phyloP scores from a whole-genome alignment of 2,113 vertebrate genomes.

The Pluvialis apricaria region DNA sequence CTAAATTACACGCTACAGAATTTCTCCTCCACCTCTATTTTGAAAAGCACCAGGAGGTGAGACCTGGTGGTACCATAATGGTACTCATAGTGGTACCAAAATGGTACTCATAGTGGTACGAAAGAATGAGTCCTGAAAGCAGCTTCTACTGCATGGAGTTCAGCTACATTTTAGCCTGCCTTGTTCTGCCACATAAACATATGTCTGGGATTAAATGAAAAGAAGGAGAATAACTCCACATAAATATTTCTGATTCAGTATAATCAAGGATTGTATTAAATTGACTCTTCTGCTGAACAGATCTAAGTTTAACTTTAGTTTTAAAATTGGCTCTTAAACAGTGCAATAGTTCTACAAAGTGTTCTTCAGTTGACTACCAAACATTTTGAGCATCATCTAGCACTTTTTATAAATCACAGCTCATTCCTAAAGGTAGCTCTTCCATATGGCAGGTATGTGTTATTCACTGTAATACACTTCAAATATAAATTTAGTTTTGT shows the following conservation, averaged over 20 bases:
- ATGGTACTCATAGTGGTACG: neutral
- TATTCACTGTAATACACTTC: neutral
- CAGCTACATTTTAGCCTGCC: neutral
- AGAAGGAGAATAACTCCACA: neutral
- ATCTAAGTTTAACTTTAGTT: neutral
- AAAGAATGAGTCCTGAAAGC: neutral
- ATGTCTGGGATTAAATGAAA: neutral
- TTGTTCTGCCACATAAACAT: neutral
- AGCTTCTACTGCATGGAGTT: neutral
- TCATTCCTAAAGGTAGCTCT: neutral
- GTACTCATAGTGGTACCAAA: neutral
- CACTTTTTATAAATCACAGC: neutral
- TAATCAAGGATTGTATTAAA: neutral
- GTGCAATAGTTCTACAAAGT: neutral
- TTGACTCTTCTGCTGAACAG: neutral
- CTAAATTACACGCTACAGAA: neutral
- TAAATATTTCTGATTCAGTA: neutral
- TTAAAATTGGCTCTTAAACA: neutral
- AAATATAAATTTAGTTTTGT: neutral
- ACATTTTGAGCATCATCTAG: neutral
- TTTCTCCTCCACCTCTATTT: neutral
- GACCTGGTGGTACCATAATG: neutral
- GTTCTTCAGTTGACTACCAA: neutral
- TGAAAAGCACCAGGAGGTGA: neutral
- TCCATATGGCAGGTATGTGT: neutral